Base-by-base conservation (phyloP, 1,140 invertebrate species). In the Adelges cooleyi region DNA sequence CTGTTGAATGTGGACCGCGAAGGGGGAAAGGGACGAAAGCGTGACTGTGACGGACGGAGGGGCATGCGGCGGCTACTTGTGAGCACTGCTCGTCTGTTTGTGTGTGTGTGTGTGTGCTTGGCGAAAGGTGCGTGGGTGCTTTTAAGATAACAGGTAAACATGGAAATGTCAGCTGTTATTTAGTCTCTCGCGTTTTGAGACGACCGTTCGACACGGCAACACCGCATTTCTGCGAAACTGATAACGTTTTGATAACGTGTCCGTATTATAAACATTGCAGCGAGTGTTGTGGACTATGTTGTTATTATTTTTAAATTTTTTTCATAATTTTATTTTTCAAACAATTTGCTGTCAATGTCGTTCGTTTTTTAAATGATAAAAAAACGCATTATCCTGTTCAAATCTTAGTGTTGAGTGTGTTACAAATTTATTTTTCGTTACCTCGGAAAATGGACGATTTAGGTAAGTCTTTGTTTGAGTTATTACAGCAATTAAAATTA, bases 391-490 rank as follows among this genome's bases (percentile, higher is more conserved):
- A n/a, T n/a, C n/a, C n/a, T n/a, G n/a, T n/a, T n/a, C n/a, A n/a
- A n/a, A n/a, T n/a, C n/a, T n/a, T n/a, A n/a, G n/a, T n/a, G 29
- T 33, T 6, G 29, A 33, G 11, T 33, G 5, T 33, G 11, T 33
- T 33, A 6, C 5, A 5, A 33, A 33, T 11, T 33, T 11, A 33
- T 33, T 33, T 33, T 33, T 33, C 5, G 29, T 11, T 33, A 33
- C 5, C 29, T n/a, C 13, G 5, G 42, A 25, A 48, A 46, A 59
- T 59, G 54, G 54, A 59, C 42, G 54, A 59, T n/a, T 40, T 59
- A 17, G 54, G 54, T 59, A 9, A 44, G 40, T 59, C 23, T 4
- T 48, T 23, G 4, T 17, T 48, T 17, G 23, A 18, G 10, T 6
- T 6, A 6, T 33, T 33, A 33, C 11, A 6, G 29, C 29, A 33